A percentile compares a stretch with the other conserved stretches of the same genome.
These are phyloP conservation scores for Oryzias sinensis DNA, from an alignment of 2,797 vertebrate genomes.

Conservation along the genomic window DNA sequence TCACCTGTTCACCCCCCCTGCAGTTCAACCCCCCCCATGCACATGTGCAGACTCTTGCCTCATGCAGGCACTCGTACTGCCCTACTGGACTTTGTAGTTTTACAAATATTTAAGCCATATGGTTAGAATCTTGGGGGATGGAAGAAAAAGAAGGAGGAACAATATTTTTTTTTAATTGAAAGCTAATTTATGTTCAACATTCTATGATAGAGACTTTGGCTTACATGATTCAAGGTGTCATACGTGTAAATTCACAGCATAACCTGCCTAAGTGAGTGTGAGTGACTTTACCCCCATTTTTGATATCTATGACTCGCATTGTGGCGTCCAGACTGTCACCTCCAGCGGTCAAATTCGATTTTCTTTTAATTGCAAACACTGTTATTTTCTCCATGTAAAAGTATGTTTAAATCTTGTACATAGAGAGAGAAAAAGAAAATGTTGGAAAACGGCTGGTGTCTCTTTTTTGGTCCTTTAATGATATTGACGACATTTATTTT, in stretches of 20 bases:
- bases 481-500: constrained; percentile 52
- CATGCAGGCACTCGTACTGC: constrained; percentile 44
- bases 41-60: constrained; percentile 42
- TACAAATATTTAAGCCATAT: constrained; percentile 84
- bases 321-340: constrained; percentile 62
- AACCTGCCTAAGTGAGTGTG: constrained; percentile 81
- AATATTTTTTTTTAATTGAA: constrained; percentile 58
- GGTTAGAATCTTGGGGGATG: constrained; percentile 69
- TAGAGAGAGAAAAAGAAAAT: constrained; percentile 44
- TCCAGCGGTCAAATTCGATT: constrained; percentile 54
- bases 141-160: constrained; percentile 33
- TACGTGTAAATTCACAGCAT: constrained; percentile 83
- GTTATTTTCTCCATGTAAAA: constrained; percentile 56
- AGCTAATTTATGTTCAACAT: constrained; percentile 68
- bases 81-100: constrained; percentile 69
- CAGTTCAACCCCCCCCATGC: constrained; percentile 21
- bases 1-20: constrained; percentile 21
- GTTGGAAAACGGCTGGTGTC: constrained; percentile 51
- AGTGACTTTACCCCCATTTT: constrained; percentile 51
- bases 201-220: constrained; percentile 70
- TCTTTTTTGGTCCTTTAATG: constrained; percentile 40
- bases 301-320: constrained; percentile 61
- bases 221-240: constrained; percentile 74
- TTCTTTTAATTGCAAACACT: constrained; percentile 61
- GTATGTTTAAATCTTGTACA: constrained; percentile 77